Evolutionary conservation across 2,888 invertebrate species (phyloP).

Genomic region (Xanthia icteritia): DNA sequence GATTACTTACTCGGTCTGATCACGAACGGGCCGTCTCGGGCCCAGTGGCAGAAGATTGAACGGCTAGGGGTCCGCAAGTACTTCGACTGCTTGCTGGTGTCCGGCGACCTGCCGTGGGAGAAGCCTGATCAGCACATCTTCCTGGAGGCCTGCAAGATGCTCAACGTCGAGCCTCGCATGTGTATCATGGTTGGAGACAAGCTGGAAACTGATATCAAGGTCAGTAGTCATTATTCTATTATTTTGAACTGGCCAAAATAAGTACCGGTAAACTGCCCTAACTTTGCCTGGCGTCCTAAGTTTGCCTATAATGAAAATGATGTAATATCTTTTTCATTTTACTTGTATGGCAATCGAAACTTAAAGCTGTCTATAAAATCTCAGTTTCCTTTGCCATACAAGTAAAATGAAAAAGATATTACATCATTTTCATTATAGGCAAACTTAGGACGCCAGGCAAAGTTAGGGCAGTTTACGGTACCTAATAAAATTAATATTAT

Average conservation of each 20-base stretch:
- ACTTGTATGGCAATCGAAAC: too few species aligned
- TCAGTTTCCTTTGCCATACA: too few species aligned
- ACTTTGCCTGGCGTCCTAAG: too few species aligned
- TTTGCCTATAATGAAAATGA: too few species aligned
- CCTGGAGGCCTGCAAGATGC: conserved; percentile 94
- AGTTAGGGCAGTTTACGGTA: too few species aligned
- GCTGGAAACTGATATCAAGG: conserved; percentile 96
- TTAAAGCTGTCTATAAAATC: too few species aligned
- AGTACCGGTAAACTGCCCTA: too few species aligned
- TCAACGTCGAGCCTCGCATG: conserved; percentile 93
- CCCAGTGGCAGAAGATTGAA: conserved; percentile 97
- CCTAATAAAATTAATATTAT: not conserved
- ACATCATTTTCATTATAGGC: too few species aligned
- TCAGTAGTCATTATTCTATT: conserved; percentile 65
- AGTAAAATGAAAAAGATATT: too few species aligned
- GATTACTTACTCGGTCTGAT: conserved; percentile 95
- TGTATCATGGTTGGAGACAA: conserved; percentile 97
- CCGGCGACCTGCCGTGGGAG: conserved; percentile 96
- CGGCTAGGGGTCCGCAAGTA: conserved; percentile 92
- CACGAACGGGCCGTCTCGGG: conserved; percentile 96
- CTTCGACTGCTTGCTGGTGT: conserved; percentile 95
- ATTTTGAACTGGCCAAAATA: not conserved
- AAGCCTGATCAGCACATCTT: conserved; percentile 96
- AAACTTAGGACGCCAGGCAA: too few species aligned
- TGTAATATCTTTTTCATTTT: too few species aligned